Percentiles rank a stretch among this genome's conserved stretches.
Conservation (phyloP, 2,888 invertebrate genomes). For the Masnerella sp. region DNA sequence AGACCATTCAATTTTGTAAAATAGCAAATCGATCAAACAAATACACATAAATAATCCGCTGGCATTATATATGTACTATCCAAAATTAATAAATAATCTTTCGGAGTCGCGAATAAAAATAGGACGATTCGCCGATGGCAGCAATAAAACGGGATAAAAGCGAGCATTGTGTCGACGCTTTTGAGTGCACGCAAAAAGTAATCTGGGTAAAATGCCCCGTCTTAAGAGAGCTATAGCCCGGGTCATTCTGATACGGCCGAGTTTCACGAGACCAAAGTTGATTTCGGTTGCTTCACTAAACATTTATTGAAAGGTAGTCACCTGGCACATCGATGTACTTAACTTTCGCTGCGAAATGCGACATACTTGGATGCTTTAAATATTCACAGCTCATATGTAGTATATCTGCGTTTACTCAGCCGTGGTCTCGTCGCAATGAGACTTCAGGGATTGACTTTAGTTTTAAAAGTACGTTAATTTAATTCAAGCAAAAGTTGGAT, state of each 20-base stretch:
- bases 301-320: constrained; percentile 49
- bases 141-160: constrained; percentile 18
- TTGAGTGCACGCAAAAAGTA: constrained; percentile 20
- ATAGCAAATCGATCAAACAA: too few species aligned
- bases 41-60: too few species aligned
- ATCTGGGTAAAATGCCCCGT: constrained; percentile 33
- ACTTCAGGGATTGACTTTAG: constrained; percentile 28
- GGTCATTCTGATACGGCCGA: constrained; percentile 30
- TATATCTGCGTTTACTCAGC: constrained; percentile 63
- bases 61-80: too few species aligned
- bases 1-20: too few species aligned
- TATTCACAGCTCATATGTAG: constrained; percentile 72
- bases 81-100: constrained; percentile 24
- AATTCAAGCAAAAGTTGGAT: too few species aligned
- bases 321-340: constrained; percentile 22
- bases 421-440: constrained; percentile 25
- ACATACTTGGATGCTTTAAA: constrained; percentile 62
- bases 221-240: constrained; percentile 8
- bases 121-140: not conserved
- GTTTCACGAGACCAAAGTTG: constrained; percentile 31
- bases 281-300: constrained; percentile 45
- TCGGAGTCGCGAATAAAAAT: constrained; percentile 1
- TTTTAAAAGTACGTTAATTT: constrained; percentile 13
- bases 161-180: constrained; percentile 18
- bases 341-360: constrained; percentile 30